Evolutionary conservation across 23 tunicate genomes (phyloP).

Genomic region (Trididemnum nubilum): DNA sequence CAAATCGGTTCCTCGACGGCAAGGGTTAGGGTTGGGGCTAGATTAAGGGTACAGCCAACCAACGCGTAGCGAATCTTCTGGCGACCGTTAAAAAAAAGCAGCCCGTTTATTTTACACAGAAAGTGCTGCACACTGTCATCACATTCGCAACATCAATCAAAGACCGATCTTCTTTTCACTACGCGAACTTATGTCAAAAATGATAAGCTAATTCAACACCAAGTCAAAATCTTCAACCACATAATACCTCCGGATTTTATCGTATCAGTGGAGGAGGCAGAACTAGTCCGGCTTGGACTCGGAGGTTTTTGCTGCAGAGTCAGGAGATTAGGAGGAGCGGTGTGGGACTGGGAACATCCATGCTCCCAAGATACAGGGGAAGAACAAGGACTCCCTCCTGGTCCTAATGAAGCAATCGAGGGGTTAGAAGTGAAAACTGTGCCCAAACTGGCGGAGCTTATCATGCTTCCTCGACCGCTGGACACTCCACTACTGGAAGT

Average conservation of each 20-base stretch:
- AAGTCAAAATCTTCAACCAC: too few relatives aligned
- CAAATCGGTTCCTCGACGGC: too few relatives aligned
- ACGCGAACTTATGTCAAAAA: too few relatives aligned
- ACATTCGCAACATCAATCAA: too few relatives aligned
- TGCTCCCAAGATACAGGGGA: constrained; percentile 59
- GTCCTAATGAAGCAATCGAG: constrained; percentile 39
- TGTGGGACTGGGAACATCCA: constrained; percentile 26
- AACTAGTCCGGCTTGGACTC: constrained; percentile 50
- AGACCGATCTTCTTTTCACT: too few relatives aligned
- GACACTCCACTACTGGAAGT: constrained; percentile 44
- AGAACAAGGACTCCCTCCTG: constrained; percentile 40
- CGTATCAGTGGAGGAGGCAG: constrained; percentile 68
- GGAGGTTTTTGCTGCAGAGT: background rate
- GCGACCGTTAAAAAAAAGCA: too few relatives aligned
- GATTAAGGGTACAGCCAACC: too few relatives aligned
- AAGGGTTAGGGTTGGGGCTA: too few relatives aligned
- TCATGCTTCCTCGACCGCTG: constrained; percentile 59
- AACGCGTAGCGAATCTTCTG: too few relatives aligned
- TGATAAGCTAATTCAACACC: too few relatives aligned
- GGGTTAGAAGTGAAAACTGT: constrained; percentile 52
- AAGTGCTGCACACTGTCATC: too few relatives aligned
- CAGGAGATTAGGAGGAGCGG: constrained; percentile 30
- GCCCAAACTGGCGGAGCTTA: constrained; percentile 57
- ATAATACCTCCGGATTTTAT: constrained; percentile 50
- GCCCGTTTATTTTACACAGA: too few relatives aligned